Evolutionary conservation across 2,113 vertebrate genomes (phyloP).

Genomic region (Speoplatyrhinus poulsoni): DNA sequence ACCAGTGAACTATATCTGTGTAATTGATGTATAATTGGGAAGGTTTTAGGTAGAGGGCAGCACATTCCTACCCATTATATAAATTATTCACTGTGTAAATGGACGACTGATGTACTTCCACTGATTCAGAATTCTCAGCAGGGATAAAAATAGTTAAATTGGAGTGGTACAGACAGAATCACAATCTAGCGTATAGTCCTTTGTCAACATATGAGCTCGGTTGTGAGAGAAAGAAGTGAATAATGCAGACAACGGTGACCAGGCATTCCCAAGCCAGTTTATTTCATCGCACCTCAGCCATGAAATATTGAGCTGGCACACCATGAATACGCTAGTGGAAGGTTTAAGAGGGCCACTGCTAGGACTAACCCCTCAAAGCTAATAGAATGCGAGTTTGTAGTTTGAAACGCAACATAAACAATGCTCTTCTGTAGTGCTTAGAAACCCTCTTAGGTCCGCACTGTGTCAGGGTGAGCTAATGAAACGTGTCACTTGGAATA

Average conservation of each 20-base stretch:
- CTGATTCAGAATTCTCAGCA: slow-evolving; percentile 13
- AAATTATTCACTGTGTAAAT: slow-evolving; percentile 65
- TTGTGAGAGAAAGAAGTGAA: slow-evolving; percentile 64
- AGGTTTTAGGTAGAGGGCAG: slow-evolving; percentile 41
- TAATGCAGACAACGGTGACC: slow-evolving; percentile 59
- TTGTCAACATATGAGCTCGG: slow-evolving; percentile 70
- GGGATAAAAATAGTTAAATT: slow-evolving; percentile 57
- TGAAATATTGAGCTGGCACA: slow-evolving; percentile 64
- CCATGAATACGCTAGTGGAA: slow-evolving; percentile 33
- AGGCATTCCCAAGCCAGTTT: slow-evolving; percentile 30
- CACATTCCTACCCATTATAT: slow-evolving; percentile 14
- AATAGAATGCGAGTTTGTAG: slow-evolving; percentile 36
- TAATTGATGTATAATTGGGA: slow-evolving; percentile 22
- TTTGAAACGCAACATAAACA: slow-evolving; percentile 37
- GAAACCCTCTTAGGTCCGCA: slow-evolving; percentile 45
- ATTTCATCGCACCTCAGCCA: slow-evolving; percentile 50
- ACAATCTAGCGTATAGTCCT: slow-evolving; percentile 56
- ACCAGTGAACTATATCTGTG: slow-evolving; percentile 20
- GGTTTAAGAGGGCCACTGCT: slow-evolving; percentile 46
- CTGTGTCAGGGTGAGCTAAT: slow-evolving; percentile 46
- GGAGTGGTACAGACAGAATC: slow-evolving; percentile 41
- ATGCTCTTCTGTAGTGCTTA: slow-evolving; percentile 26
- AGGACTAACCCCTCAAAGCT: slow-evolving; percentile 13
- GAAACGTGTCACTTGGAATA: slow-evolving; percentile 39
- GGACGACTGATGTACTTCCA: slow-evolving; percentile 48